These are phyloP conservation scores for Palloptera scutellata DNA, from an alignment of 2,888 invertebrate species.

Conservation along the genomic window DNA sequence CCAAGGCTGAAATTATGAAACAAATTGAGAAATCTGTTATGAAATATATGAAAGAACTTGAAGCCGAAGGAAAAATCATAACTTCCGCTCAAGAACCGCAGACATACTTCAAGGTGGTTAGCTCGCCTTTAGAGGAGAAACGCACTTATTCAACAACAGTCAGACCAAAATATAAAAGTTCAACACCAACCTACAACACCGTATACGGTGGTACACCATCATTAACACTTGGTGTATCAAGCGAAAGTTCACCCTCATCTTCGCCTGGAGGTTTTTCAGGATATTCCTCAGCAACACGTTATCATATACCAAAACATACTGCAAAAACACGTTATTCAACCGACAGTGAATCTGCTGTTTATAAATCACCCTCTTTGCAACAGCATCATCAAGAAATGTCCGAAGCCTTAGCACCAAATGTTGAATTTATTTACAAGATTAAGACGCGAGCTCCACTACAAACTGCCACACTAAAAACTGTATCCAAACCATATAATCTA, in stretches of 20 bases:
- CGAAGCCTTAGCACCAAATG: conserved; percentile 57
- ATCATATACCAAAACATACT: conserved; percentile 28
- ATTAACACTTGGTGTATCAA: conserved; percentile 7
- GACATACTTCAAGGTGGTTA: conserved; percentile 53
- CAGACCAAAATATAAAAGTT: conserved; percentile 53
- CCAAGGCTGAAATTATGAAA: conserved; percentile 61
- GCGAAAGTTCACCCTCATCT: conserved; percentile 18
- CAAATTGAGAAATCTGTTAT: conserved; percentile 64
- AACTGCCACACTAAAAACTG: conserved; percentile 59
- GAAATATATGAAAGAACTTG: conserved; percentile 63
- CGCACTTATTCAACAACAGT: conserved; percentile 53
- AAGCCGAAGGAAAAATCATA: conserved; percentile 59
- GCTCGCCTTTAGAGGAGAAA: conserved; percentile 50
- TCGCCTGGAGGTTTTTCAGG: conserved; percentile 20
- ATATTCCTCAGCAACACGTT: conserved; percentile 24
- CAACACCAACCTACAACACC: conserved; percentile 5
- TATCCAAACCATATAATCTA: conserved; percentile 55
- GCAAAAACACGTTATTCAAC: conserved; percentile 45
- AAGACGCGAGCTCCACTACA: conserved; percentile 59
- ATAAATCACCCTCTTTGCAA: conserved; percentile 47
- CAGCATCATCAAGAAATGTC: conserved; percentile 38
- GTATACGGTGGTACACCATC: conserved; percentile 17
- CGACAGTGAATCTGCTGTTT: conserved; percentile 50
- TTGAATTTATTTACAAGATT: conserved; percentile 62
- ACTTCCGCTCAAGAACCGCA: conserved; percentile 51